phyloP scores from a whole-genome alignment of 2,888 invertebrate genomes.

The Xestobium rufovillosum region DNA sequence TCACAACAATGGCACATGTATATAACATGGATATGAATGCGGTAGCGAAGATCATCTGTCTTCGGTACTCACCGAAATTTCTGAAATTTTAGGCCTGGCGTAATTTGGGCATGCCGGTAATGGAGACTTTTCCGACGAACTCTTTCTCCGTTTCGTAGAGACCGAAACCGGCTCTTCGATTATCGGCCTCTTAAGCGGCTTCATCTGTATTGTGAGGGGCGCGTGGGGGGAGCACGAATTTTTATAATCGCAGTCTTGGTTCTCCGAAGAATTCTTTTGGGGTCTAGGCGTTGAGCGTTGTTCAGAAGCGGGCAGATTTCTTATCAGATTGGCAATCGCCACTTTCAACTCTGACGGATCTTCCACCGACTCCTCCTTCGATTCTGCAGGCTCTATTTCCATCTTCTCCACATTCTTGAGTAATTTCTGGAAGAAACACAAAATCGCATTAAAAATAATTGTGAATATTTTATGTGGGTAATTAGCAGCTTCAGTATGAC shows the following conservation, averaged over 20 bases:
- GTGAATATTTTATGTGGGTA: no score
- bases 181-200: not conserved
- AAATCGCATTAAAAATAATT: no score
- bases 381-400: conserved; percentile 16
- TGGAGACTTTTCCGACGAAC: conserved; percentile 1
- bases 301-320: conserved; percentile 42
- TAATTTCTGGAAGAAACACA: no score
- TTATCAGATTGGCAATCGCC: conserved; percentile 63
- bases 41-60: not conserved
- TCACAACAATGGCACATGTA: conserved; percentile 3
- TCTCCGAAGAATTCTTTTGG: conserved; percentile 18
- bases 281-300: conserved; percentile 28
- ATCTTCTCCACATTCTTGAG: no score
- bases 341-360: conserved; percentile 64
- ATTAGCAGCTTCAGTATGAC: no score
- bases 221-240: not conserved
- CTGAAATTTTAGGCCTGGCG: conserved; percentile 15
- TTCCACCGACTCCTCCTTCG: conserved; percentile 50
- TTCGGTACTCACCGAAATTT: conserved; percentile 21
- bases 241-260: not conserved
- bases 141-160: not conserved
- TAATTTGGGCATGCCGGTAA: not conserved
- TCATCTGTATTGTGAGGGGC: not conserved
- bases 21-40: conserved; percentile 2
- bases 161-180: no score